Evolutionary conservation across 2,888 invertebrate genomes (phyloP).

Genomic region (Belgica antarctica): DNA sequence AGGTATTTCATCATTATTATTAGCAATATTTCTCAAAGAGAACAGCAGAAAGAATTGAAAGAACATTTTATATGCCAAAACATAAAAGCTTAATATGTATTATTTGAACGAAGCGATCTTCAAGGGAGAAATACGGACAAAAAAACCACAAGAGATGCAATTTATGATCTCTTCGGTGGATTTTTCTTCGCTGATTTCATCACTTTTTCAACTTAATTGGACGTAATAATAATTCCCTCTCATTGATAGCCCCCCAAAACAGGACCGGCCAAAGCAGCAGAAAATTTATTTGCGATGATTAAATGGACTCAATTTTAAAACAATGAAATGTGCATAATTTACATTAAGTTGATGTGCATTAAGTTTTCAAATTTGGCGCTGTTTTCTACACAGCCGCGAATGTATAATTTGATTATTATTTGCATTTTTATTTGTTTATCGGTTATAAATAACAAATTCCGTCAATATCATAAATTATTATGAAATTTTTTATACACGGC

Average conservation of each 20-base stretch:
- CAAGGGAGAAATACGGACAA: not conserved
- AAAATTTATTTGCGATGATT: conserved; percentile 22
- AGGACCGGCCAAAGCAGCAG: not conserved
- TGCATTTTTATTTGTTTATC: conserved; percentile 43
- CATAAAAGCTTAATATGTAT: conserved; percentile 39
- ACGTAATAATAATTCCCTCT: conserved; percentile 35
- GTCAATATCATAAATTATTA: conserved; percentile 34
- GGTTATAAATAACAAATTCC: conserved; percentile 29
- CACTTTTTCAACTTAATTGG: conserved; percentile 42
- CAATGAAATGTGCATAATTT: conserved; percentile 36
- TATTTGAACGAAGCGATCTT: conserved; percentile 28
- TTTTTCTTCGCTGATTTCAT: conserved; percentile 34
- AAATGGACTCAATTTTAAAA: conserved; percentile 30
- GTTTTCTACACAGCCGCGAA: not conserved
- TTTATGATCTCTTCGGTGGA: conserved; percentile 27
- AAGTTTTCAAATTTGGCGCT: conserved; percentile 2
- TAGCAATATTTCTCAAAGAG: conserved; percentile 26
- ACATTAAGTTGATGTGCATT: not conserved
- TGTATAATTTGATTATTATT: conserved; percentile 41
- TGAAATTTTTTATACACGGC: not conserved
- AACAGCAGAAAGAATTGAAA: not conserved
- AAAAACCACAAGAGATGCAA: conserved; percentile 23
- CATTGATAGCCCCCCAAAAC: conserved; percentile 2
- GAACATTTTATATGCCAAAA: conserved; percentile 20
- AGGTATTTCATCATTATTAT: conserved; percentile 42